Base-by-base conservation (phyloP, 2,113 vertebrate species). In the Epinephelus moara region DNA sequence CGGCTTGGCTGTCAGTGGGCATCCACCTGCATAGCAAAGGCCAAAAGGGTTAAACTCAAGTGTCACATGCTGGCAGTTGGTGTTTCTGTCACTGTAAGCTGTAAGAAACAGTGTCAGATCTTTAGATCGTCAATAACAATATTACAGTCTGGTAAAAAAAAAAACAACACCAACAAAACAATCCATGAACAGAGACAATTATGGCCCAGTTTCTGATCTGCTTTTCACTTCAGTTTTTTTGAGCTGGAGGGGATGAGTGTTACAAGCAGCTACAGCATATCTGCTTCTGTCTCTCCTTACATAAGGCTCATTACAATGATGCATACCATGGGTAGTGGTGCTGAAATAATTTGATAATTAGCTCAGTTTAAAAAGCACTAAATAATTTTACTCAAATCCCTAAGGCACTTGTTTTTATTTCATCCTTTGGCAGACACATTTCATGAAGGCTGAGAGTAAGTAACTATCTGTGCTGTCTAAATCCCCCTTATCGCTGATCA, bases 21-120 rank as follows among this genome's bases (percentile, higher is more conserved):
- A 99, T 92, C 98, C 98, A 78, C 98, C 98, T 99, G 93, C 21
- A 86, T 88, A 91, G 94, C 57, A 96, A 89, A 72, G 19, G 62
- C 7, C 76, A 76, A 49, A 69, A 61, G 56, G 30, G 37, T 84
- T 30, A 88, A 71, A 78, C 14, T 83, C 9, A 64, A 37, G 42
- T 4, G 3, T 75, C n/a, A 70, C 27, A 37, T n/a, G 21, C 37
- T 13, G 25, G 18, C 23, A n/a, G 45, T 18, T 49, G 9, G n/a
- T 37, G 45, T 64, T 69, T 47, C 15, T 37, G 12, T 55, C 7
- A 33, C 55, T 45, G 49, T 4, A 6, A 25, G 18, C 4, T 55
- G 7, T 7, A 27, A 56, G 19, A 55, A 71, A 19, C 37, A 47
- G 13, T 50, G 4, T 21, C 8, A 57, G 23, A 62, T 49, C 23